A percentile compares a stretch with the other conserved stretches of the same genome.
phyloP scores from a whole-genome alignment of 2,113 vertebrate species.

The Saguinus imperator region DNA sequence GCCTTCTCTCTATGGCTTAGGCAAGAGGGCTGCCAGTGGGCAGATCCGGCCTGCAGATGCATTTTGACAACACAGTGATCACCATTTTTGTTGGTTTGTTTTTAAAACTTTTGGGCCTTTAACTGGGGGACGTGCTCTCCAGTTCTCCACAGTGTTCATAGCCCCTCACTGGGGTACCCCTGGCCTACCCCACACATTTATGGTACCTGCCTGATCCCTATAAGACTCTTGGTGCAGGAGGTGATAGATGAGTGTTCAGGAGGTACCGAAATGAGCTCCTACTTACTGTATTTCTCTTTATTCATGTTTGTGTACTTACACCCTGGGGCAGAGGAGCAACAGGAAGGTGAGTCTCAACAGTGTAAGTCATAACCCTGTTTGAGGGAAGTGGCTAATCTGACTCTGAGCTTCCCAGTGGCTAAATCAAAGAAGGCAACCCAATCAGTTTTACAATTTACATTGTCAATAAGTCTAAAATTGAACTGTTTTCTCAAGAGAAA shows the following conservation, averaged over 20 bases:
- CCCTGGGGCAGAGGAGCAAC: not conserved
- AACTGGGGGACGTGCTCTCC: not conserved
- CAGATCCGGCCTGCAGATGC: not conserved
- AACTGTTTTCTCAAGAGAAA: slow-evolving; percentile 13
- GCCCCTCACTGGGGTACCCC: not conserved
- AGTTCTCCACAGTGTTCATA: not conserved
- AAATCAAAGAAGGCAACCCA: not conserved
- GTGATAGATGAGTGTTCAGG: not conserved
- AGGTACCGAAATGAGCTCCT: not conserved
- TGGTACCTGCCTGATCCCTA: not conserved
- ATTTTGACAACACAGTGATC: not conserved
- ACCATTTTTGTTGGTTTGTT: not conserved
- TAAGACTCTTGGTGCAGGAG: not conserved
- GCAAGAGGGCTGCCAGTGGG: not conserved
- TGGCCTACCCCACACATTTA: too few species aligned
- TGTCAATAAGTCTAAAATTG: not conserved
- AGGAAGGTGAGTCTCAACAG: not conserved
- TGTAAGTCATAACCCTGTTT: not conserved
- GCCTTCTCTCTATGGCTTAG: too few species aligned
- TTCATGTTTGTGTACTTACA: not conserved
- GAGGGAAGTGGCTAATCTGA: not conserved
- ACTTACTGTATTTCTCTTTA: not conserved
- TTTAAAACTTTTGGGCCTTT: not conserved
- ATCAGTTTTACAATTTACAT: not conserved
- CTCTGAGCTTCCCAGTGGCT: not conserved